Percentiles rank a stretch among this genome's conserved stretches.
These are phyloP conservation scores for Beris morrisii DNA, from an alignment of 2,888 invertebrate species.

Conservation along the genomic window DNA sequence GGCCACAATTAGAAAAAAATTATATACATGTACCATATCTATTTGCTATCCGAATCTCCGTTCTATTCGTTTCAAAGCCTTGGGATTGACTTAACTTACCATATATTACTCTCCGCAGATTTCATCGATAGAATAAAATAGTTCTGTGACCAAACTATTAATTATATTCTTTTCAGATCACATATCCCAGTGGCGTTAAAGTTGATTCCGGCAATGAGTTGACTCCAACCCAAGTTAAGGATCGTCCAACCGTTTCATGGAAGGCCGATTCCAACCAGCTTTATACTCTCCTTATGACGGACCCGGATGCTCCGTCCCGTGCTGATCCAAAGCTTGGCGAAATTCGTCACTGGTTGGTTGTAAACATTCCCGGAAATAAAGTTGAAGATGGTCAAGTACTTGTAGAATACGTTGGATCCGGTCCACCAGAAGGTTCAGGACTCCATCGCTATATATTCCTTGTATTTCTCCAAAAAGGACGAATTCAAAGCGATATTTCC, in stretches of 20 bases:
- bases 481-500: conserved; percentile 48
- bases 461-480: conserved; percentile 71
- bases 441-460: conserved; percentile 80
- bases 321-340: conserved; percentile 78
- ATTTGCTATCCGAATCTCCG: no score
- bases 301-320: conserved; percentile 90
- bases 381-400: conserved; percentile 72
- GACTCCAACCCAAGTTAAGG: conserved; percentile 66
- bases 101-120: no score
- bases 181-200: conserved; percentile 22
- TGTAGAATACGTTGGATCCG: conserved; percentile 79
- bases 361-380: conserved; percentile 77
- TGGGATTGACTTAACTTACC: no score
- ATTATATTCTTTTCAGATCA: conserved; percentile 4
- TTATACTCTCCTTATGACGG: conserved; percentile 57
- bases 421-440: conserved; percentile 76
- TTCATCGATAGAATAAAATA: no score
- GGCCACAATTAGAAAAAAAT: no score
- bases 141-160: no score
- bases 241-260: conserved; percentile 49
- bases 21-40: no score
- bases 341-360: conserved; percentile 91
- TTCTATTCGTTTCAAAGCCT: no score
- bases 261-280: conserved; percentile 42
- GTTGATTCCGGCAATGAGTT: conserved; percentile 48